Evolutionary conservation across 2,888 invertebrate species (phyloP).

Genomic region (Trichogramma dendrolimi): DNA sequence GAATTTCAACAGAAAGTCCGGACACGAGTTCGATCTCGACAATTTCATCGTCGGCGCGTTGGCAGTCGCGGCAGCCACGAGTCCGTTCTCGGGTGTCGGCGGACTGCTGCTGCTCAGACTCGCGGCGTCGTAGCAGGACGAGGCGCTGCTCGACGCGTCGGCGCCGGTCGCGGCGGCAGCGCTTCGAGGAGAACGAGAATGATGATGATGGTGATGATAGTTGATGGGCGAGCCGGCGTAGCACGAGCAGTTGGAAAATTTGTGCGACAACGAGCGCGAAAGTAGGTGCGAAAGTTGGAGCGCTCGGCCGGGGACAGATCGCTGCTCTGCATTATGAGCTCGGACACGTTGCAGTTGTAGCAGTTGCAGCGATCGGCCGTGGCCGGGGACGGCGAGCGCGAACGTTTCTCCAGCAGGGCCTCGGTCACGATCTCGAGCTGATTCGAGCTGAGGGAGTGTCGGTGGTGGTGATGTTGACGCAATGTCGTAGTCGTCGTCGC

Average conservation of each 20-base stretch:
- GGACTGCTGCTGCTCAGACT: too few relatives aligned
- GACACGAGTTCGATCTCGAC: slow-evolving; percentile 16
- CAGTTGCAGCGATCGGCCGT: slow-evolving; percentile 34
- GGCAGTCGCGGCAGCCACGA: too few relatives aligned
- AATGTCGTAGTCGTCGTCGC: too few relatives aligned
- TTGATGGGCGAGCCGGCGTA: slow-evolving; percentile 31
- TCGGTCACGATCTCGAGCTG: slow-evolving; percentile 19
- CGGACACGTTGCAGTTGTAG: slow-evolving; percentile 46
- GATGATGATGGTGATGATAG: slow-evolving; percentile 20
- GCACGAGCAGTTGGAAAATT: slow-evolving; percentile 43
- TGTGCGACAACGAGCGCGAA: slow-evolving; percentile 43
- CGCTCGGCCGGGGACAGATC: slow-evolving; percentile 42
- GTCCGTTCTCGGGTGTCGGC: slow-evolving; percentile 1
- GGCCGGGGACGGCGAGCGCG: slow-evolving; percentile 33
- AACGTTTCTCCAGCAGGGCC: slow-evolving; percentile 27
- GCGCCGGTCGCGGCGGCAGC: background rate
- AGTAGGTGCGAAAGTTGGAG: slow-evolving; percentile 41
- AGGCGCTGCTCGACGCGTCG: background rate
- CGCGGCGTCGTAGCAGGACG: too few relatives aligned
- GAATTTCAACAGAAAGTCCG: background rate
- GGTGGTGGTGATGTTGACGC: background rate
- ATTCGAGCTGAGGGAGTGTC: slow-evolving; percentile 7
- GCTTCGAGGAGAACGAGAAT: slow-evolving; percentile 11
- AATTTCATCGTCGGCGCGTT: slow-evolving; percentile 1
- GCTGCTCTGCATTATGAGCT: slow-evolving; percentile 41